Base-by-base conservation (phyloP, 2,888 invertebrate genomes). In the Netelia melanura region DNA sequence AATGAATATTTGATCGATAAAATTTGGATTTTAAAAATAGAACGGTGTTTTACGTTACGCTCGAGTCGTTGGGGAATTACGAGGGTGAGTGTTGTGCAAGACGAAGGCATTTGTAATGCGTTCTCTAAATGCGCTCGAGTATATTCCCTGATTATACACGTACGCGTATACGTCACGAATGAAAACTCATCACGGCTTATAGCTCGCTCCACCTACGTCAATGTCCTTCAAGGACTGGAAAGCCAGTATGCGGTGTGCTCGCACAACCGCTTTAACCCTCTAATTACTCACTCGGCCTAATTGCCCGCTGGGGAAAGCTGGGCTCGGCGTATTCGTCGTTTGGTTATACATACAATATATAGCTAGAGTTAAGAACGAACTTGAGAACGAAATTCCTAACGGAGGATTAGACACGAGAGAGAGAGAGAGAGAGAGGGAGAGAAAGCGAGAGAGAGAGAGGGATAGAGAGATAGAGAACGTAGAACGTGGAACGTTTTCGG, bases 251-350 rank as follows among this genome's bases (percentile, higher is more conserved):
- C 65, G 70, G 65, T 71, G 76, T 67, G 76, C 76, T 79, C 79
- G 70, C 83, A 83, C 67, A 62, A 70, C 68, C 88, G 90, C 89
- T 86, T 89, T 87, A 89, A 87, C 87, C 89, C 86, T 87, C 87
- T 89, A 91, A 91, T 90, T 91, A 91, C 89, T 88, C 88, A 86
- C 84, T 88, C 87, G 88, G 83, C 85, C 87, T 90, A 90, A 91
- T 91, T 90, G 88, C 89, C 78, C 85, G 77, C 65, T 72, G 80
- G 80, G 85, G 80, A 79, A 74, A 54, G 67, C 79, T 81, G 64
- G 76, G 71, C 83, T 86, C 72, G 82, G 67, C 85, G 82, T 81
- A 80, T 76, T 78, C 74, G 61, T 38, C 61, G 67, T 80, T 85
- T 77, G 67, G 68, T 54, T 23, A 17, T 25, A 71, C 52, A n/a